Base-by-base conservation (phyloP, 2,888 invertebrate species). In the Drosophila birchii region DNA sequence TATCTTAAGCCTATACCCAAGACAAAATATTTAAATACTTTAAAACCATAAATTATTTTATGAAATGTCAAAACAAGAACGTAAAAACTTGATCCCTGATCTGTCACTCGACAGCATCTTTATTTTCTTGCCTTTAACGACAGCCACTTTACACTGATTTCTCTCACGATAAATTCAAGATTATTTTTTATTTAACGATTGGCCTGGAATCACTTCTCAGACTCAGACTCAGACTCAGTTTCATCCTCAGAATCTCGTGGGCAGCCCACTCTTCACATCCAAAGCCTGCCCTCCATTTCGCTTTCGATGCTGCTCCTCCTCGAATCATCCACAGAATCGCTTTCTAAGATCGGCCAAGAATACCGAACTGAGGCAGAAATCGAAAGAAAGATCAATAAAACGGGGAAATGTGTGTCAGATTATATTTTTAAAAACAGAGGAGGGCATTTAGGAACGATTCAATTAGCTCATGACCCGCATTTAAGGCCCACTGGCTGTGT, bases 391-490 rank as follows among this genome's bases (percentile, higher is more conserved):
- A 74, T 61, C 60, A 26, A 56, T 23, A 57, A 74, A 74, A 63
- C 62, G 12, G 57, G 12, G 41, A 56, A 66, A n/a, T n/a, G 81
- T 86, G 74, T 80, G 86, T 86, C 86, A 86, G 78, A 47, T 82
- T 79, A 80, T 79, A 80, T 78, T 73, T 71, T 72, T 80, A 78
- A 78, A 69, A 69, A 49, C 69, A 36, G 41, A 54, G 63, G 45
- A 58, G 63, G 55, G 51, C 67, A 71, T 78, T 80, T 76, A 74
- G 68, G 71, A 81, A 76, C 83, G 63, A 62, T 60, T 84, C 78
- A 84, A 84, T 84, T 84, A 88, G 72, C 78, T 72, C 68, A 74
- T 77, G 79, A 80, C 78, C 79, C 66, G 67, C 76, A 78, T 74
- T 44, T 41, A 36, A 47, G 58, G 47, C 53, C 60, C 68, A 75